Evolutionary conservation across 2,797 vertebrate genomes (phyloP).

Genomic region (Macropus fuliginosus): DNA sequence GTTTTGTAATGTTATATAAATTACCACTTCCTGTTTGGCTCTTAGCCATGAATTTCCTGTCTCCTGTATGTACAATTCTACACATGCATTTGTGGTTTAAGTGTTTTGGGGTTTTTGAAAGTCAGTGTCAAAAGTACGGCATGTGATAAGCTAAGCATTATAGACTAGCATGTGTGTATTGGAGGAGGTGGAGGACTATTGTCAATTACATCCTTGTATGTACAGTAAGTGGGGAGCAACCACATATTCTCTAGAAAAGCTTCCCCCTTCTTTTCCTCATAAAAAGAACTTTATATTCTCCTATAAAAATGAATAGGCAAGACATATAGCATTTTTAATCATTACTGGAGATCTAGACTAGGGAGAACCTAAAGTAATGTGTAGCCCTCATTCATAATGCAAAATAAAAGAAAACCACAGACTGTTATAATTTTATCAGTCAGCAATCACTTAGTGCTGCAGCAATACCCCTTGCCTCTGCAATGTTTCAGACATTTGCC

Average conservation of each 20-base stretch:
- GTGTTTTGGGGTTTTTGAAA: background rate
- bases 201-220: accelerated
- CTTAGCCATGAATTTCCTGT: constrained; percentile 51
- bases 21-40: constrained; percentile 48
- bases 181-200: background rate
- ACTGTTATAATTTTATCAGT: background rate
- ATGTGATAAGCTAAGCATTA: accelerated
- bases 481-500: background rate
- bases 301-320: constrained; percentile 17
- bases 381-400: background rate
- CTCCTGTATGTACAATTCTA: background rate
- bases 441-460: background rate
- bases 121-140: background rate
- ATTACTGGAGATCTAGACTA: constrained; percentile 4
- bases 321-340: background rate
- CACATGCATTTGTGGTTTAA: constrained; percentile 44
- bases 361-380: constrained; percentile 24
- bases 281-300: background rate
- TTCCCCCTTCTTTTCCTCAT: background rate
- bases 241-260: background rate
- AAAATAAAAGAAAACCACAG: constrained; percentile 15
- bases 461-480: background rate
- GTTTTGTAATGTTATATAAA: background rate
- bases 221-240: background rate
- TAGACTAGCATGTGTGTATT: background rate